A percentile compares a stretch with the other conserved stretches of the same genome.
phyloP scores from a whole-genome alignment of 2,888 invertebrate genomes.

The Tiphia femorata region DNA sequence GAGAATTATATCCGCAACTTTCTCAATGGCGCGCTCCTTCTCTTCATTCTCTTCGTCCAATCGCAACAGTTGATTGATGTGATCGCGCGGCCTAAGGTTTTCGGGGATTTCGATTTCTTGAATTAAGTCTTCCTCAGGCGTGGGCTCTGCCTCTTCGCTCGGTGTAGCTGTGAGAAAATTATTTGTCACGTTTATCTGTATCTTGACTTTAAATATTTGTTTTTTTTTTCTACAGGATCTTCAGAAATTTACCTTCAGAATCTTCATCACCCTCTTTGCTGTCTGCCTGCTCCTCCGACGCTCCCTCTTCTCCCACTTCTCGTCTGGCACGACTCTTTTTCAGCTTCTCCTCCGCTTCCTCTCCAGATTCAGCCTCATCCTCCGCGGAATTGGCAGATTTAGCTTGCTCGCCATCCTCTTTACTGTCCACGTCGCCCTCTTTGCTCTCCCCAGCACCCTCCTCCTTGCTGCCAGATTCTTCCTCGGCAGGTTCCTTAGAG shows the following conservation, averaged over 20 bases:
- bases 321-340: constrained; percentile 32
- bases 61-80: constrained; percentile 84
- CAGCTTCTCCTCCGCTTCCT: constrained; percentile 25
- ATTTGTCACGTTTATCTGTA: too few relatives aligned
- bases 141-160: constrained; percentile 47
- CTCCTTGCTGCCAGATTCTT: constrained; percentile 2
- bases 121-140: constrained; percentile 72
- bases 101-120: constrained; percentile 82
- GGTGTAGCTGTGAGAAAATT: too few relatives aligned
- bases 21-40: constrained; percentile 78
- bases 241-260: neutral
- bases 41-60: constrained; percentile 82
- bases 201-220: too few relatives aligned
- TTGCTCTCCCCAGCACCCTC: neutral
- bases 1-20: constrained; percentile 82
- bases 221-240: too few relatives aligned
- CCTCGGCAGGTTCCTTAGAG: constrained; percentile 4
- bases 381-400: constrained; percentile 31
- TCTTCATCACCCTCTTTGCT: constrained; percentile 30
- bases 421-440: constrained; percentile 5
- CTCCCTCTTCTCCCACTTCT: constrained; percentile 29
- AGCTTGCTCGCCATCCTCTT: constrained; percentile 20
- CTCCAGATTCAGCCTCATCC: constrained; percentile 10
- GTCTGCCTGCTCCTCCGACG: constrained; percentile 24
- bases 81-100: constrained; percentile 82